Evolutionary conservation across 2,113 vertebrate genomes (phyloP).

Genomic region (Etia nguti): DNA sequence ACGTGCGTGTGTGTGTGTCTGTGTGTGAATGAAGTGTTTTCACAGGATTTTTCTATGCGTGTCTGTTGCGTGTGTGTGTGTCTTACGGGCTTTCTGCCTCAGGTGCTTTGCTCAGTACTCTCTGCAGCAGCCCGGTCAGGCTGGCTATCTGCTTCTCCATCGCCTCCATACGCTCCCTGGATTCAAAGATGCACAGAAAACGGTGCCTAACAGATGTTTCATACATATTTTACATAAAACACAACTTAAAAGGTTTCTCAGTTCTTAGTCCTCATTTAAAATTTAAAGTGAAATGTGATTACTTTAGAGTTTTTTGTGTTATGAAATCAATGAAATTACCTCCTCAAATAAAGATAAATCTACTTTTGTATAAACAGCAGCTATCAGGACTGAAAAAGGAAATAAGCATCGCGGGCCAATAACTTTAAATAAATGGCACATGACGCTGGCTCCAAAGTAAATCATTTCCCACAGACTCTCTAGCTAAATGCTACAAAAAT

Average conservation of each 20-base stretch:
- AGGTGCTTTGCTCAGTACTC: conserved; percentile 85
- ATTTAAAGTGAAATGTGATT: not conserved
- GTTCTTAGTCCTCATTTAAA: not conserved
- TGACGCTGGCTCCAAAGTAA: not conserved
- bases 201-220: not conserved
- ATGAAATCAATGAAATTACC: not conserved
- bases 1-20: not conserved
- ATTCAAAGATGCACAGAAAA: not conserved
- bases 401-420: rapidly evolving
- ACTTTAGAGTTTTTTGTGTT: rapidly evolving
- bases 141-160: conserved; percentile 99
- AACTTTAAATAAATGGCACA: not conserved
- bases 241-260: not conserved
- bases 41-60: not conserved
- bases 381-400: not conserved
- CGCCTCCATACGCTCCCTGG: conserved; percentile 94
- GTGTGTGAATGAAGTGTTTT: not conserved
- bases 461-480: rapidly evolving
- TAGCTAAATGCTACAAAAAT: not conserved
- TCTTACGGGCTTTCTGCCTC: conserved; percentile 87
- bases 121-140: conserved; percentile 92
- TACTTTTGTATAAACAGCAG: not conserved
- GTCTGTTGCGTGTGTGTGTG: not conserved
- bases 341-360: not conserved
- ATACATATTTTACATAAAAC: not conserved